Evolutionary conservation across 2,113 vertebrate genomes (phyloP), one percentile per base, ranked within the genome.

Genomic region (Empidonax traillii): DNA sequence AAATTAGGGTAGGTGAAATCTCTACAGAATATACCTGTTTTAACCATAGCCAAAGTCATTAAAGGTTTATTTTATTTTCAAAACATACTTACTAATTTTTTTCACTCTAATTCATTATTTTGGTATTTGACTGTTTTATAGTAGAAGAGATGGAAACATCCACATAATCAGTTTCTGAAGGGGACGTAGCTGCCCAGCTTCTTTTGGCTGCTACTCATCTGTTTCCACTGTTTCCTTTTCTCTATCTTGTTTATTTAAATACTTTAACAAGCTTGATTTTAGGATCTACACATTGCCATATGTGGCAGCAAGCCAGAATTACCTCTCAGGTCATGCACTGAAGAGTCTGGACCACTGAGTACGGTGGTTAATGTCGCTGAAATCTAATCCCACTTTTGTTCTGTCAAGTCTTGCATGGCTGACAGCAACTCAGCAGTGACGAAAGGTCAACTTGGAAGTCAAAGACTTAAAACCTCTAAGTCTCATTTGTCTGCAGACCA

Each of bases 401-500:
- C 89, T 81, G 68, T 91, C 77, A 65, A 76, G 94, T 87, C 78
- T 95, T 95, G 91, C 95, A 97, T 97, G 91, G 92, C 92, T 97
- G 88, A 92, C 63, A 91, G 59, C 91, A 95, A 96, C 69, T 96
- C 87, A 95, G 77, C 85, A 90, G 90, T 96, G 94, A 93, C 68
- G 25, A 89, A 96, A 96, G 96, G 96, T 96, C 93, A 93, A 25
- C 1, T 43, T 93, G 79, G 84, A 96, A 96, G 86, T 94, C 91
- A 96, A 93, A 95, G 74, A 90, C 59, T 74, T 90, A 86, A 83
- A 96, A 85, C 72, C 53, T 87, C 39, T 62, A 76, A 44, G 22
- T 80, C 46, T 92, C 52, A 73, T 95, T 93, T 91, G 37, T 74
- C 87, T 89, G 52, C 55, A 94, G 81, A 63, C n/a, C 75, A 71